phyloP scores from a whole-genome alignment of 2,113 vertebrate species.

The Dasyornis broadbenti region DNA sequence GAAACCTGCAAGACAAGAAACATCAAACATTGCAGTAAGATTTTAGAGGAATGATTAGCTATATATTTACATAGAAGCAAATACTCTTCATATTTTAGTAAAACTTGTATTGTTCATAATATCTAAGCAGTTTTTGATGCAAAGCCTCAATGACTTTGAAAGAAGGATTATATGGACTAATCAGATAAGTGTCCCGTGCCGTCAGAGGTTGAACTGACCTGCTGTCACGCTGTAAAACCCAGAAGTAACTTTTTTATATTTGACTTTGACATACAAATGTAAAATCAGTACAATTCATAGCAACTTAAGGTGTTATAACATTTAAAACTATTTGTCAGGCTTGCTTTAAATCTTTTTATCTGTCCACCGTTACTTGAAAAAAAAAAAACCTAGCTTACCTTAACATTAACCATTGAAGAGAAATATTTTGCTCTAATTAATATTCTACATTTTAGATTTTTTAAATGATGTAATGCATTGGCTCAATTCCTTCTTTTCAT shows the following conservation, averaged over 20 bases:
- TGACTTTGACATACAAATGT: neutral
- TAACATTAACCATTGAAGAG: neutral
- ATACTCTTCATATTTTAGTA: neutral
- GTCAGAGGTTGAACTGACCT: neutral
- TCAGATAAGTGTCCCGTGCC: neutral
- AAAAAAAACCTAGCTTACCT: neutral
- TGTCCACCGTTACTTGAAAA: neutral
- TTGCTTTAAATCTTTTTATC: neutral
- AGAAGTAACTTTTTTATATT: neutral
- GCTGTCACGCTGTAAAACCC: neutral
- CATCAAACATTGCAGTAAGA: neutral
- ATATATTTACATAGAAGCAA: neutral
- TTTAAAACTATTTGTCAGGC: neutral
- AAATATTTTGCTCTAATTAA: neutral
- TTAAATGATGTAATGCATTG: neutral
- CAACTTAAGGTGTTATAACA: neutral
- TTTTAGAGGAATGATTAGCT: neutral
- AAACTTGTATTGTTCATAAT: neutral
- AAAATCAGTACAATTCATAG: neutral
- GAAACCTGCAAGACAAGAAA: constrained; percentile 50
- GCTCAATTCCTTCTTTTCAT: neutral
- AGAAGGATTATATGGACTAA: neutral
- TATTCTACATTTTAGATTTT: neutral
- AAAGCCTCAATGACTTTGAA: neutral
- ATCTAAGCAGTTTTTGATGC: neutral